A percentile compares a stretch with the other conserved stretches of the same genome.
Conservation (phyloP, 2,113 vertebrate species). For the Tachysurus vachellii region DNA sequence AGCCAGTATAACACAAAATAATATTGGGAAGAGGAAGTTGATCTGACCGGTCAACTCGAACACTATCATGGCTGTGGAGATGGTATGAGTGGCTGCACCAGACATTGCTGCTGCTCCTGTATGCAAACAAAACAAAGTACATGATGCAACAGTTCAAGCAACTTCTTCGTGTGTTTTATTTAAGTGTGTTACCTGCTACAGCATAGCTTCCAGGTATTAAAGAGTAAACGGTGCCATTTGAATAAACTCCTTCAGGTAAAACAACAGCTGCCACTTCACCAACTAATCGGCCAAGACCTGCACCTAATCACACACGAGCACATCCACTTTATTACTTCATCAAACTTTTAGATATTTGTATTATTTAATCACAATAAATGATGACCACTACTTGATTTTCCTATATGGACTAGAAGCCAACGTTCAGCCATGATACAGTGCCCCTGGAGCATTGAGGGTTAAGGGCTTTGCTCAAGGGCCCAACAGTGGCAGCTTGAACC, state of each 20-base stretch:
- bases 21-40: constrained; percentile 90
- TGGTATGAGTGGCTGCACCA: constrained; percentile 92
- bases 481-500: too few relatives aligned
- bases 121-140: neutral
- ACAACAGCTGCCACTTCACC: constrained; percentile 96
- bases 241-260: constrained; percentile 93
- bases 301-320: constrained; percentile 72
- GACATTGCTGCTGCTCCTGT: constrained; percentile 90
- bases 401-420: neutral
- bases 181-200: constrained; percentile 84
- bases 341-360: neutral
- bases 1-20: constrained; percentile 94
- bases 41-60: constrained; percentile 97
- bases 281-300: constrained; percentile 91
- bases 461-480: too few relatives aligned
- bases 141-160: neutral
- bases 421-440: too few relatives aligned
- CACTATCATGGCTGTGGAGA: constrained; percentile 94
- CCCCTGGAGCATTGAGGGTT: too few relatives aligned
- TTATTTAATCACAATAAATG: neutral
- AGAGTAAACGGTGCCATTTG: constrained; percentile 84
- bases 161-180: neutral
- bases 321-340: too few relatives aligned
- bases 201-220: constrained; percentile 95
- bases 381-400: neutral